Evolutionary conservation across 2,888 invertebrate species (phyloP), one percentile per base, ranked within the genome.

Genomic region (Pardosa pseudoannulata): DNA sequence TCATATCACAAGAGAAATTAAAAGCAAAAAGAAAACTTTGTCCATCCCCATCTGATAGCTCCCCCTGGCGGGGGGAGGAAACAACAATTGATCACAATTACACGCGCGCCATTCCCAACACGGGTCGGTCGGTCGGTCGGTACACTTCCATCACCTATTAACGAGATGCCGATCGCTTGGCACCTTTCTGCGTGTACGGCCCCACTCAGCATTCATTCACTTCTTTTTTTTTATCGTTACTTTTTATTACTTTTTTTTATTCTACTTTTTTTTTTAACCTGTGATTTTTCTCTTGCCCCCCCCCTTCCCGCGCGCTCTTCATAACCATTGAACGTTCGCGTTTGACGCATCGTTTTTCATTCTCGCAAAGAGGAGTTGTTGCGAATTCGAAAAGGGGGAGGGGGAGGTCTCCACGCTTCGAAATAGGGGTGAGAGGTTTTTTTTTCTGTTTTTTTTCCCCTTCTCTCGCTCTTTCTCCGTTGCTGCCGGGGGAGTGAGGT

Each of bases 271-370:
- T 13, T 46, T 16, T 16, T 13, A n/a, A n/a, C n/a, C n/a, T n/a
- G n/a, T n/a, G n/a, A n/a, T 46, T 13, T 46, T 23, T 56, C 5
- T 56, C 23, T 23, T 56, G 1, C 6, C 23, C 1, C 23, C 23
- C 23, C 23, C 23, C 3, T 23, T 56, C 56, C 56, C 5, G n/a
- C 9, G 6, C 6, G n/a, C n/a, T n/a, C 36, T 36, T 36, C 36
- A 56, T 56, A 56, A 56, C 23, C 56, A 56, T 19, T 56, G 56
- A 56, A 23, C 56, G 56, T 56, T 56, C 46, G 56, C 23, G 56
- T 32, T 23, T 56, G 56, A 11, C 16, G 46, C 71, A 50, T 83
- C 83, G 83, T 83, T 83, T 83, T 83, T 83, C 83, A 78, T 78
- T 32, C 32, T 32, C 9, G 62, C 76, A 82, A 82, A 75, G 70